A percentile compares a stretch with the other conserved stretches of the same genome.
phyloP scores from a whole-genome alignment of 1,140 invertebrate genomes.

The Fopius arisanus region DNA sequence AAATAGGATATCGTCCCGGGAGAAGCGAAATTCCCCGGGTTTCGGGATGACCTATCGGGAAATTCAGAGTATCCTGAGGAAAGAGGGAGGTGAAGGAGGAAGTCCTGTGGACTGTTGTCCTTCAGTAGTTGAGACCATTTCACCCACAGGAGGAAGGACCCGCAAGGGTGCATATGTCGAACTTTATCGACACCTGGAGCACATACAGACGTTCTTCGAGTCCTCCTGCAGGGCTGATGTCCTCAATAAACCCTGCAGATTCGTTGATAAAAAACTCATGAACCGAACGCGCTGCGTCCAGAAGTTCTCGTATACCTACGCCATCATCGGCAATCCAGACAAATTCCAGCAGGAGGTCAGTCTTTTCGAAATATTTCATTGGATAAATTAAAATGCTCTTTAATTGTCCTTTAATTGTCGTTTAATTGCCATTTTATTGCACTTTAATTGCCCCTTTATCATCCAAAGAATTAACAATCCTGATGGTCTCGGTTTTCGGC shows the following conservation, averaged over 20 bases:
- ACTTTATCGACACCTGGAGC: constrained; percentile 76
- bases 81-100: constrained; percentile 67
- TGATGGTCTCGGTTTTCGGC: no score
- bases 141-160: constrained; percentile 80
- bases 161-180: constrained; percentile 75
- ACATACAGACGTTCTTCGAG: constrained; percentile 79
- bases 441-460: no score
- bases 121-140: constrained; percentile 76
- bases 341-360: constrained; percentile 29
- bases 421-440: no score
- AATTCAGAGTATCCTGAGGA: constrained; percentile 70
- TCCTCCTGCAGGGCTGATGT: constrained; percentile 78
- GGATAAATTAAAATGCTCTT: no score
- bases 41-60: constrained; percentile 63
- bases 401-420: no score
- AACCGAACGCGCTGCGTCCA: constrained; percentile 81
- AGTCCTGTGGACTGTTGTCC: constrained; percentile 81
- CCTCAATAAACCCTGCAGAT: constrained; percentile 77
- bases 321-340: constrained; percentile 70
- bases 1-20: neutral
- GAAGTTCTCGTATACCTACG: constrained; percentile 86
- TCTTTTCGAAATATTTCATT: neutral
- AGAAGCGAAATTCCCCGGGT: constrained; percentile 18
- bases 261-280: constrained; percentile 74
- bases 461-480: no score